phyloP scores from a whole-genome alignment of 1,140 invertebrate species.

The Zaprionus ornatus region DNA sequence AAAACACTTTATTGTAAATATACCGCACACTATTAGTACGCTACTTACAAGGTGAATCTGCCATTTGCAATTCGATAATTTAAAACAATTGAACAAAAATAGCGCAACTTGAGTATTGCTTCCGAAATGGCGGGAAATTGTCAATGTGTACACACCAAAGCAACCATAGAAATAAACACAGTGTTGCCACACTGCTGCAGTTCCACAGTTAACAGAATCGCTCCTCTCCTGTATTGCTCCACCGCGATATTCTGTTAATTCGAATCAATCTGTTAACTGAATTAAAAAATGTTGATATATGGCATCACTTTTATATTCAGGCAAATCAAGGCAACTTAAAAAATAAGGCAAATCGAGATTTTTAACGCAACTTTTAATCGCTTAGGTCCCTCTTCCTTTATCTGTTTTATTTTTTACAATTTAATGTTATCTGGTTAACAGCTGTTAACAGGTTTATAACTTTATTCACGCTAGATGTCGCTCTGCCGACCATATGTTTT shows the following conservation, averaged over 20 bases:
- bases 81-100: neutral
- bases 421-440: no score
- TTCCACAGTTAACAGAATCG: neutral
- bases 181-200: neutral
- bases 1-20: neutral
- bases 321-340: no score
- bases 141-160: slow-evolving; percentile 39
- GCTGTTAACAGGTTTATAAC: no score
- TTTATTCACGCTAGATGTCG: no score
- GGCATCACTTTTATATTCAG: no score
- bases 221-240: neutral
- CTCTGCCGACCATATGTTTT: no score
- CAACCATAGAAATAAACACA: neutral
- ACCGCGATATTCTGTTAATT: neutral
- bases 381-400: no score
- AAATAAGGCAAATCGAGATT: no score
- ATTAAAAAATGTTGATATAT: neutral
- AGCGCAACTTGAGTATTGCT: neutral
- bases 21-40: neutral
- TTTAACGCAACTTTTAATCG: no score
- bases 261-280: neutral
- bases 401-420: no score
- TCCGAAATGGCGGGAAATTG: slow-evolving; percentile 40
- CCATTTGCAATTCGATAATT: slow-evolving; percentile 42
- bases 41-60: slow-evolving; percentile 74